These are phyloP conservation scores for Megaustenia siamemsis DNA, from an alignment of 2,888 invertebrate genomes.

Conservation along the genomic window DNA sequence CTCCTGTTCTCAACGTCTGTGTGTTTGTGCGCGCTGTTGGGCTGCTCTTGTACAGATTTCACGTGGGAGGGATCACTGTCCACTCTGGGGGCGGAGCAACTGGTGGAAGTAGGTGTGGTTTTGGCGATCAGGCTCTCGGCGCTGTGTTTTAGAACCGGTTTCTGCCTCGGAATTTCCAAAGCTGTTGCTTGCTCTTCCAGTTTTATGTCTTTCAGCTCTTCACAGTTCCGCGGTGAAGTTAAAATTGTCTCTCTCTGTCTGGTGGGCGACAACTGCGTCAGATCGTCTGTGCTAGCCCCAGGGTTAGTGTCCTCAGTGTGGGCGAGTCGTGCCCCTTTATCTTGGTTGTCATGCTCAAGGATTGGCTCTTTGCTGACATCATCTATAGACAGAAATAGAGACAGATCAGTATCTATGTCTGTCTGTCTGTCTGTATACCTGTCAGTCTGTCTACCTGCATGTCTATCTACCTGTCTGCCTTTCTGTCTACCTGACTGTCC, in stretches of 20 bases:
- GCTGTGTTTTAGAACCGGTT: constrained; percentile 48
- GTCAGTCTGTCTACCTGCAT: too few relatives aligned
- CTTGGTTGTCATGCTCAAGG: background rate
- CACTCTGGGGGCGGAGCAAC: background rate
- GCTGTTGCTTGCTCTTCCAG: background rate
- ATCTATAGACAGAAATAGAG: background rate
- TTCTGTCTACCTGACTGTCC: too few relatives aligned
- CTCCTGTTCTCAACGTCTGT: background rate
- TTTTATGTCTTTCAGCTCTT: background rate
- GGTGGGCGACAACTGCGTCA: background rate
- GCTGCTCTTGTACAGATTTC: background rate
- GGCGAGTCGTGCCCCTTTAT: background rate
- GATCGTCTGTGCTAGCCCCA: background rate
- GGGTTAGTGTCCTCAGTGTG: background rate
- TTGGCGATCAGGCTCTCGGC: constrained; percentile 49
- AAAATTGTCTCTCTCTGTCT: background rate
- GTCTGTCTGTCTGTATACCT: too few relatives aligned
- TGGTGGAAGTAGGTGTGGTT: constrained; percentile 10
- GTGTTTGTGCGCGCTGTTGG: constrained; percentile 4
- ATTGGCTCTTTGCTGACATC: background rate
- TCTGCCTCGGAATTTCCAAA: background rate
- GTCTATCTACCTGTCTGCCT: too few relatives aligned
- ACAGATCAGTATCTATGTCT: too few relatives aligned
- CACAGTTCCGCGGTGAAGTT: background rate
- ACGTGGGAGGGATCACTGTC: constrained; percentile 7